Conservation (phyloP, 2,113 vertebrate species). For the Motacilla tschutschensis region DNA sequence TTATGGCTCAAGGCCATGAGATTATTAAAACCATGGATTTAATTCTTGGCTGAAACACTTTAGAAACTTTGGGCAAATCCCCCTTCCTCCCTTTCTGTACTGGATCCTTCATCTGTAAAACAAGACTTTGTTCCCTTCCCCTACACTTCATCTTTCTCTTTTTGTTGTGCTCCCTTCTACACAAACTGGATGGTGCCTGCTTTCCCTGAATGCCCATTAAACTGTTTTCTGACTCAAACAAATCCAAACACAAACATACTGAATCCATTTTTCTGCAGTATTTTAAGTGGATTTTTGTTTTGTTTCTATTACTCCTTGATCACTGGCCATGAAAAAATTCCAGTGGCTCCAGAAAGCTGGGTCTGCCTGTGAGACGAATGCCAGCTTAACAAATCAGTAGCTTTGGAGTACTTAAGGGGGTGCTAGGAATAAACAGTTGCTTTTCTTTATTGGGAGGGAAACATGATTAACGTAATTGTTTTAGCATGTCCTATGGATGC, state of each 20-base stretch:
- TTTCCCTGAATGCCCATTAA: conserved; percentile 5
- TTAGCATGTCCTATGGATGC: conserved; percentile 35
- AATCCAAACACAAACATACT: conserved; percentile 33
- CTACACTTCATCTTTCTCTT: neutral
- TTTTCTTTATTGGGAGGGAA: conserved; percentile 55
- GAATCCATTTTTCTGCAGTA: conserved; percentile 39
- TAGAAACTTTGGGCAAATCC: neutral
- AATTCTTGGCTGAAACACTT: neutral
- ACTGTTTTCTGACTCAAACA: neutral
- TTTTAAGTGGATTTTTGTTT: conserved; percentile 28
- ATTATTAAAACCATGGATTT: neutral
- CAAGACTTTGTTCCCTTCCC: neutral
- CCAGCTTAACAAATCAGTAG: conserved; percentile 67
- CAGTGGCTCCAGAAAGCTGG: conserved; percentile 49
- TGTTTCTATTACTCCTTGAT: conserved; percentile 37
- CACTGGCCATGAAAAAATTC: conserved; percentile 37
- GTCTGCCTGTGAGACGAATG: conserved; percentile 55
- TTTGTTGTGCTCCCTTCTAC: neutral
- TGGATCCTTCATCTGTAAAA: neutral
- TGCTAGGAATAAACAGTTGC: conserved; percentile 58
- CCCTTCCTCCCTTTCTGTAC: neutral
- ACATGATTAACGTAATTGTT: conserved; percentile 62
- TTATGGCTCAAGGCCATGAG: neutral
- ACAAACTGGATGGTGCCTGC: neutral
- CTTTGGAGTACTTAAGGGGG: conserved; percentile 65